Evolutionary conservation across 2,113 vertebrate genomes (phyloP).

Genomic region (Enhydra lutris): DNA sequence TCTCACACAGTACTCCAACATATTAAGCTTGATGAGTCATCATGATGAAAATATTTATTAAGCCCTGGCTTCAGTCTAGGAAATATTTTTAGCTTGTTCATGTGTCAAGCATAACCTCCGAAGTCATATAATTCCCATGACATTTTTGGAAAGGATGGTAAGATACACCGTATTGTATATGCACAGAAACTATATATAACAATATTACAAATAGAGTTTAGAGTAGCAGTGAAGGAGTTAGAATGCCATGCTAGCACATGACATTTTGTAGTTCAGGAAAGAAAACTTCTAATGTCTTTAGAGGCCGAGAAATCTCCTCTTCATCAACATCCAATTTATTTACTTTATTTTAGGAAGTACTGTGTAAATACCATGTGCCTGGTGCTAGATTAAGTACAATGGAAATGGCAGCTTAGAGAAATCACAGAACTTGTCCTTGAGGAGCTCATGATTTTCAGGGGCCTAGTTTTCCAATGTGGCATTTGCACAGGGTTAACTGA

Average conservation of each 20-base stretch:
- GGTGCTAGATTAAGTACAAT: conserved; percentile 30
- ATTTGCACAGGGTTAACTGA: conserved; percentile 44
- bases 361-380: conserved; percentile 54
- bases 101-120: background rate
- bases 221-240: conserved; percentile 7
- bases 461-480: background rate
- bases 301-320: conserved; percentile 39
- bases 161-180: background rate
- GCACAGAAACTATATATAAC: background rate
- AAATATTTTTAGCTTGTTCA: conserved; percentile 21
- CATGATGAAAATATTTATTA: conserved; percentile 23
- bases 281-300: conserved; percentile 36
- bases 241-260: background rate
- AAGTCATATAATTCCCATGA: background rate
- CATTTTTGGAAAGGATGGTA: background rate
- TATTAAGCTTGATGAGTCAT: conserved; percentile 29
- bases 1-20: background rate
- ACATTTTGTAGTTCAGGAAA: conserved; percentile 52
- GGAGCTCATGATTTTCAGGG: conserved; percentile 8
- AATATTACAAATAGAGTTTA: background rate
- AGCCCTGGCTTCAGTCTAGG: background rate
- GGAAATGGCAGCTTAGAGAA: conserved; percentile 36
- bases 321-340: conserved; percentile 61
- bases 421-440: conserved; percentile 17
- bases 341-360: conserved; percentile 54